Percentiles rank a stretch among this genome's conserved stretches.
phyloP scores from a whole-genome alignment of 2,113 vertebrate genomes.

The Hiodon tergisus region DNA sequence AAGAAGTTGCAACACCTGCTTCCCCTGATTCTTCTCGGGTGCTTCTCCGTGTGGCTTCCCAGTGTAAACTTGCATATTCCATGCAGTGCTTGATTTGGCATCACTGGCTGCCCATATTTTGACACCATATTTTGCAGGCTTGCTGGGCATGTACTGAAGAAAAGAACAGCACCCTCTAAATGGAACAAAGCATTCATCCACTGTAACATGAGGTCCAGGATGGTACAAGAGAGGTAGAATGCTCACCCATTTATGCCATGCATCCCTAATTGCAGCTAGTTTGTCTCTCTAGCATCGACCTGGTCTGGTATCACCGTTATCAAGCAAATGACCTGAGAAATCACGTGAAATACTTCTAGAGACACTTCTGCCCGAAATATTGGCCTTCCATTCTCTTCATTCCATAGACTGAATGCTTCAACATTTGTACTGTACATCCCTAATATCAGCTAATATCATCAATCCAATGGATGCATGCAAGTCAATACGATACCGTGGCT shows the following conservation, averaged over 20 bases:
- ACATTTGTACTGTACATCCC: conserved; percentile 19
- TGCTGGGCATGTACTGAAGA: conserved; percentile 23
- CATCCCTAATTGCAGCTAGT: conserved; percentile 10
- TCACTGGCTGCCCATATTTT: conserved; percentile 29
- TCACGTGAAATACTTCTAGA: conserved; percentile 13
- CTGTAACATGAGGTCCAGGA: background rate
- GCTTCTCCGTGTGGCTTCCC: conserved; percentile 18
- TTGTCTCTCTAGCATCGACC: conserved; percentile 1
- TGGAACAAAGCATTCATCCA: background rate
- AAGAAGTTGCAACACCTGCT: conserved; percentile 3
- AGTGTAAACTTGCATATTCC: conserved; percentile 31
- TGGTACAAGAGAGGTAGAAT: conserved; percentile 1
- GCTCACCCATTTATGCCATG: background rate
- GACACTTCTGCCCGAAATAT: conserved; percentile 21
- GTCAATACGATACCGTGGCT: conserved; percentile 10
- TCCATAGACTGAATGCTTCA: conserved; percentile 23
- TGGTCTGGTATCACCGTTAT: conserved; percentile 19
- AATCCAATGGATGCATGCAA: conserved; percentile 16
- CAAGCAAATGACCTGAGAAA: conserved; percentile 20
- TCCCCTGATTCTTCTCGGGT: conserved; percentile 22
- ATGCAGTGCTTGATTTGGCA: conserved; percentile 26
- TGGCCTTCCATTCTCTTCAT: conserved; percentile 21
- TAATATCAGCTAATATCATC: conserved; percentile 3
- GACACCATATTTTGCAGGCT: conserved; percentile 21
- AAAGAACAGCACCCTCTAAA: conserved; percentile 28